phyloP scores from a whole-genome alignment of 2,888 invertebrate species.

The Eucriotettix oculatus region DNA sequence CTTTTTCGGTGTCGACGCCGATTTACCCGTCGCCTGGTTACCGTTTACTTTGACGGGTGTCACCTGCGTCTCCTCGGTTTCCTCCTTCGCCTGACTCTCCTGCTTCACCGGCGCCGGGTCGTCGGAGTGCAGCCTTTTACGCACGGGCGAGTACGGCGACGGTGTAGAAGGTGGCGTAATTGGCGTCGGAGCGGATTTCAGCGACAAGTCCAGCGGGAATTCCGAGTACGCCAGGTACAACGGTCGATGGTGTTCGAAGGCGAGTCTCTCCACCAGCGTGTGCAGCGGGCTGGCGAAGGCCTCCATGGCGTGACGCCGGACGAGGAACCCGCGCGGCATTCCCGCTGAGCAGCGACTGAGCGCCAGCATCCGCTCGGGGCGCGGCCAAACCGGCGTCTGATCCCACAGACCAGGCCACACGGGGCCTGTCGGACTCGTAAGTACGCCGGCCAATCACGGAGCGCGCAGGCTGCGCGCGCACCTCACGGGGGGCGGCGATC shows the following conservation, averaged over 20 bases:
- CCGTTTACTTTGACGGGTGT: not conserved
- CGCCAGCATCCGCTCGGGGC: not conserved
- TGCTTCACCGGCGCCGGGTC: conserved; percentile 8
- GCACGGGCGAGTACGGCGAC: conserved; percentile 44
- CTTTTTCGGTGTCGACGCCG: conserved; percentile 22
- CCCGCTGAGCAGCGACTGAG: not conserved
- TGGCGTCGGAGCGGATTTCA: conserved; percentile 44
- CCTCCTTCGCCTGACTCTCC: conserved; percentile 12
- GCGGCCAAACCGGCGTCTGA: not conserved
- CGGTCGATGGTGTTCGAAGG: conserved; percentile 6
- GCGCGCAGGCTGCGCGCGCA: not conserved
- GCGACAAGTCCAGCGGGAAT: conserved; percentile 54
- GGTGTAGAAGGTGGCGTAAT: conserved; percentile 65
- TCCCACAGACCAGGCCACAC: not conserved
- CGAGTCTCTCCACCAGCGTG: conserved; percentile 6
- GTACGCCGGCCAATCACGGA: not conserved
- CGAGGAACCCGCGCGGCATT: conserved; percentile 13
- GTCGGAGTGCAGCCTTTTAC: conserved; percentile 18
- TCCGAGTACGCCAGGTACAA: conserved; percentile 16
- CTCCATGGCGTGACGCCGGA: conserved; percentile 5
- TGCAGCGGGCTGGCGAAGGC: not conserved
- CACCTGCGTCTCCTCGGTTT: conserved; percentile 4
- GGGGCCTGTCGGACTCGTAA: not conserved
- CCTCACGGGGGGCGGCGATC: not conserved
- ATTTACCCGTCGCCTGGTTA: not conserved